Conservation (phyloP, 2,113 vertebrate species). For the Ginglymostoma cirratum region DNA sequence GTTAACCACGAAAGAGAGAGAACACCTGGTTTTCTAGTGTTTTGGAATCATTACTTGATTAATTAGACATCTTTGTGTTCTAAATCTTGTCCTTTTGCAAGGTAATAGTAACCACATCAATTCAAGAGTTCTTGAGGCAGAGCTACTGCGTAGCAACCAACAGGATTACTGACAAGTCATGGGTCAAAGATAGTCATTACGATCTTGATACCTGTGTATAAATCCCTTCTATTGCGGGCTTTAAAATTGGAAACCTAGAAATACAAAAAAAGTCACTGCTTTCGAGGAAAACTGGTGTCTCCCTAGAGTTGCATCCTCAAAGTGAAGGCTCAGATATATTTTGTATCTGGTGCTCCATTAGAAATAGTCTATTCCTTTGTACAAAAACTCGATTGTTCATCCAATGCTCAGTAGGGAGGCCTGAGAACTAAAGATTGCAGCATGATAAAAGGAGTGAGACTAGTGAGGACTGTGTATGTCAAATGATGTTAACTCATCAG, state of each 20-base stretch:
- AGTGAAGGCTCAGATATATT: not conserved
- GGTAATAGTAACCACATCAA: not conserved
- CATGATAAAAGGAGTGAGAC: not conserved
- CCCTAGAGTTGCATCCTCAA: not conserved
- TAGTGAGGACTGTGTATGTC: not conserved
- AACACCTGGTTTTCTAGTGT: not conserved
- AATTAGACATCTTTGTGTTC: not conserved
- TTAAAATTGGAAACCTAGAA: not conserved
- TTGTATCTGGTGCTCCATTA: not conserved
- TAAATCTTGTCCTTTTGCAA: not conserved
- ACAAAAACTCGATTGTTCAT: not conserved
- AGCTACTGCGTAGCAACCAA: not conserved
- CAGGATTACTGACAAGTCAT: not conserved
- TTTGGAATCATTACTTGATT: not conserved
- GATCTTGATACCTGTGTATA: not conserved
- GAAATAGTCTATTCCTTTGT: not conserved
- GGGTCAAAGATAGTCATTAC: not conserved
- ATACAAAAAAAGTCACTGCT: not conserved
- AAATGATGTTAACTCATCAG: too few species aligned
- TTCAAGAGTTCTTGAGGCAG: not conserved
- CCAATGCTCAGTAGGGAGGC: not conserved
- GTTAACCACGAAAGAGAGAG: not conserved
- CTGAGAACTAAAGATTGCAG: not conserved
- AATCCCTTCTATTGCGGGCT: not conserved
- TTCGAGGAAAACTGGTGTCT: not conserved